Conservation (phyloP, 2,113 vertebrate genomes). For the Spea multiplicata region DNA sequence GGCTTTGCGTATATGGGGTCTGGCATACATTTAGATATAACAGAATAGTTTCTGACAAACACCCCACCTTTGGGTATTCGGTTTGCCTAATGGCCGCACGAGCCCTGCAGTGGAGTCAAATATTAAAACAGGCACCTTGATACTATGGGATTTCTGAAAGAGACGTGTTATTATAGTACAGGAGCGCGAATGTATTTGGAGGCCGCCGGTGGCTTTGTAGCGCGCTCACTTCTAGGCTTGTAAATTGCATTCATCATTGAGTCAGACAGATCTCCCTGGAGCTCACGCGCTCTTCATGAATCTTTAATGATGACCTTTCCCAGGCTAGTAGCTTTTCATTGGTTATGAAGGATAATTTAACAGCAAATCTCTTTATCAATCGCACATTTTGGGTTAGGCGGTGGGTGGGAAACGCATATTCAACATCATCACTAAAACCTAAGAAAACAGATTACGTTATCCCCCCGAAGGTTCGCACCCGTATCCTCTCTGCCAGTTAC, state of each 20-base stretch:
- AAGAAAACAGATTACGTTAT: background rate
- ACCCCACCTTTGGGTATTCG: too few relatives aligned
- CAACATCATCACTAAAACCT: background rate
- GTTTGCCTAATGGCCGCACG: too few relatives aligned
- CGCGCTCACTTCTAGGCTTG: background rate
- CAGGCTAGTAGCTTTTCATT: background rate
- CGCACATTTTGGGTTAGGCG: background rate
- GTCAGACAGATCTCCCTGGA: conserved; percentile 5
- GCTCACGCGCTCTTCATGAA: conserved; percentile 7
- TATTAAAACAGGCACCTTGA: too few relatives aligned
- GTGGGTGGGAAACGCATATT: background rate
- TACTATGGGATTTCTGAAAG: too few relatives aligned
- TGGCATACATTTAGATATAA: too few relatives aligned
- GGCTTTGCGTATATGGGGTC: too few relatives aligned
- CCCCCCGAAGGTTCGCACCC: background rate
- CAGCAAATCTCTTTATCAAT: conserved; percentile 3
- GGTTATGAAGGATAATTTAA: conserved; percentile 12
- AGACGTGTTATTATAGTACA: too few relatives aligned
- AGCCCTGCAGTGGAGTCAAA: too few relatives aligned
- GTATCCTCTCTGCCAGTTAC: background rate
- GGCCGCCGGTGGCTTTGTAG: background rate
- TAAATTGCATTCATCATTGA: conserved; percentile 11
- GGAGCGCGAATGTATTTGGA: background rate
- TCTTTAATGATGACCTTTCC: conserved; percentile 19
- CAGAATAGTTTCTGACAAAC: too few relatives aligned